Conservation (phyloP, 2,888 invertebrate genomes). For the Ctena decussata region DNA sequence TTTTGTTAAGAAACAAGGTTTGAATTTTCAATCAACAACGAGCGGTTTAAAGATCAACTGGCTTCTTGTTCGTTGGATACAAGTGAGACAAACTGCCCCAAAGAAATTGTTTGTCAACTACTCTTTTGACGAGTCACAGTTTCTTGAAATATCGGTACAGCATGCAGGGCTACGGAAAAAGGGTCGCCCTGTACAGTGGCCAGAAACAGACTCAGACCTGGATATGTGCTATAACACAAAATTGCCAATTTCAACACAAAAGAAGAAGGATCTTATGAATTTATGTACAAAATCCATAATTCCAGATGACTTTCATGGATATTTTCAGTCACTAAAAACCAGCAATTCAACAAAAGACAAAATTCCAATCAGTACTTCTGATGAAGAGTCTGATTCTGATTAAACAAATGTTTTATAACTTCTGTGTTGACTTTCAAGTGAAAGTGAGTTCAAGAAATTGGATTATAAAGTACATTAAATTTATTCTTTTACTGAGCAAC, state of each 20-base stretch:
- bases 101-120: not conserved
- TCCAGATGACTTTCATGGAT: slow-evolving; percentile 4
- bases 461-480: too few relatives aligned
- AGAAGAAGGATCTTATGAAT: slow-evolving; percentile 16
- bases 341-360: not conserved
- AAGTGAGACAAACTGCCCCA: slow-evolving; percentile 1
- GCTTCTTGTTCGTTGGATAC: slow-evolving; percentile 5
- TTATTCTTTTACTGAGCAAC: too few relatives aligned
- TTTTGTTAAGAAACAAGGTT: not conserved
- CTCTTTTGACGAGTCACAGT: slow-evolving; percentile 4
- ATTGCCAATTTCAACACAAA: slow-evolving; percentile 5
- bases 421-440: too few relatives aligned
- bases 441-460: too few relatives aligned
- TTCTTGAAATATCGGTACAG: not conserved
- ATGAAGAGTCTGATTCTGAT: too few relatives aligned
- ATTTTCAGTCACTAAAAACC: not conserved
- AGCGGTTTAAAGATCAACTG: slow-evolving; percentile 1
- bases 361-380: not conserved
- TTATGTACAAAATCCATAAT: not conserved
- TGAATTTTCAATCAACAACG: not conserved
- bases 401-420: too few relatives aligned
- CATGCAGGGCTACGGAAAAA: not conserved
- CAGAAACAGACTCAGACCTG: not conserved
- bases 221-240: not conserved
- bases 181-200: not conserved